Conservation (phyloP, 2,113 vertebrate genomes). For the Cheirogaleus medius region DNA sequence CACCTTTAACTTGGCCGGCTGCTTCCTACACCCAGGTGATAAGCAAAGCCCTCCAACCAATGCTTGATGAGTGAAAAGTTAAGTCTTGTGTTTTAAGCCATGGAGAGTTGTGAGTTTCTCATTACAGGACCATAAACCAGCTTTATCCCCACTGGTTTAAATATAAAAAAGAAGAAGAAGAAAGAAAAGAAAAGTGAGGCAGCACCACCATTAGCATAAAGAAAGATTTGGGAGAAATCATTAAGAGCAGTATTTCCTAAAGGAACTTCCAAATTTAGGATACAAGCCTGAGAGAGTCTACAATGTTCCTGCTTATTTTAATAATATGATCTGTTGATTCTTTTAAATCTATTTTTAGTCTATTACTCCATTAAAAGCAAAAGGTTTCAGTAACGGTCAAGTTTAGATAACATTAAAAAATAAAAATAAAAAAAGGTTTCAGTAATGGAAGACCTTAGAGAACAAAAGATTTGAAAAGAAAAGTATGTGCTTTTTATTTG, state of each 20-base stretch:
- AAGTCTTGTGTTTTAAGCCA: not conserved
- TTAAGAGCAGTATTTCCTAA: not conserved
- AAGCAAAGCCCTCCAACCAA: not conserved
- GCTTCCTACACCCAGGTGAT: not conserved
- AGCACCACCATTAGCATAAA: not conserved
- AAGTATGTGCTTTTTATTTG: not conserved
- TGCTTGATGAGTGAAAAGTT: not conserved
- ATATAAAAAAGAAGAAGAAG: not conserved
- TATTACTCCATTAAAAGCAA: conserved; percentile 35
- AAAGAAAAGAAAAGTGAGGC: not conserved
- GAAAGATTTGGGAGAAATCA: not conserved
- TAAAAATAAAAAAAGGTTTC: not conserved
- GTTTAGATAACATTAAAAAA: too few species aligned
- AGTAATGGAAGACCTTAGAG: not conserved
- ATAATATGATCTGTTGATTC: not conserved
- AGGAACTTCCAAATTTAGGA: not conserved
- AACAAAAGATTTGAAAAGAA: not conserved
- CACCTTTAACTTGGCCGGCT: not conserved
- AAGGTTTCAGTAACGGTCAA: not conserved
- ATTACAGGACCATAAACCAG: not conserved
- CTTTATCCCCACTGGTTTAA: not conserved
- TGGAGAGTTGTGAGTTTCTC: not conserved
- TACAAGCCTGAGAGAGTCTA: not conserved
- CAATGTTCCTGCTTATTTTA: not conserved
- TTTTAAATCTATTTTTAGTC: conserved; percentile 13